Conservation (phyloP, 2,888 invertebrate genomes). For the Galerucella calmariensis region DNA sequence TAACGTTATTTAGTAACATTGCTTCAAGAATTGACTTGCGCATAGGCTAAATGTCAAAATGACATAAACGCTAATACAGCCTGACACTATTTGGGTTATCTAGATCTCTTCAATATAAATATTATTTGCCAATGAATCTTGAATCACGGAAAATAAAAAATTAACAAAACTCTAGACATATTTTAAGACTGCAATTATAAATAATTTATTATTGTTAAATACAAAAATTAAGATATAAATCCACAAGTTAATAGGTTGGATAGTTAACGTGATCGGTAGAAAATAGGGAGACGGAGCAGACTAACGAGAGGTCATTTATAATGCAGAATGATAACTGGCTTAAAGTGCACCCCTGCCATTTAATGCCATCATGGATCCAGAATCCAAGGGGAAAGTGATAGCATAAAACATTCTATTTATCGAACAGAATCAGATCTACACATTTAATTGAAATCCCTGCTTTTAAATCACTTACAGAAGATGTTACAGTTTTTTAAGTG, state of each 20-base stretch:
- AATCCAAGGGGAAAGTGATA: constrained; percentile 43
- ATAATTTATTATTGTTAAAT: background rate
- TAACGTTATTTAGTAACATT: too few species aligned
- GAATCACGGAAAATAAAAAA: too few species aligned
- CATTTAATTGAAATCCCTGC: constrained; percentile 32
- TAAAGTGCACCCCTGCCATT: constrained; percentile 53
- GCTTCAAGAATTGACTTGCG: too few species aligned
- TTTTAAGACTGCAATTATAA: too few species aligned
- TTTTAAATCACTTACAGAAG: constrained; percentile 27
- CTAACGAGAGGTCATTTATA: constrained; percentile 43
- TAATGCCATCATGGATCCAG: constrained; percentile 48
- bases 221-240: background rate
- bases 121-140: too few species aligned
- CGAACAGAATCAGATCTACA: background rate
- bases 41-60: too few species aligned
- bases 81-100: too few species aligned
- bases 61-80: too few species aligned
- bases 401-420: background rate
- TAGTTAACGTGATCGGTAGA: constrained; percentile 9
- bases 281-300: constrained; percentile 9
- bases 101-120: too few species aligned
- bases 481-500: background rate
- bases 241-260: constrained; percentile 16
- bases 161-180: background rate
- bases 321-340: constrained; percentile 57